A percentile compares a stretch with the other conserved stretches of the same genome.
Evolutionary conservation across 2,888 invertebrate genomes (phyloP).

Genomic region (Diachrysia chrysitis): DNA sequence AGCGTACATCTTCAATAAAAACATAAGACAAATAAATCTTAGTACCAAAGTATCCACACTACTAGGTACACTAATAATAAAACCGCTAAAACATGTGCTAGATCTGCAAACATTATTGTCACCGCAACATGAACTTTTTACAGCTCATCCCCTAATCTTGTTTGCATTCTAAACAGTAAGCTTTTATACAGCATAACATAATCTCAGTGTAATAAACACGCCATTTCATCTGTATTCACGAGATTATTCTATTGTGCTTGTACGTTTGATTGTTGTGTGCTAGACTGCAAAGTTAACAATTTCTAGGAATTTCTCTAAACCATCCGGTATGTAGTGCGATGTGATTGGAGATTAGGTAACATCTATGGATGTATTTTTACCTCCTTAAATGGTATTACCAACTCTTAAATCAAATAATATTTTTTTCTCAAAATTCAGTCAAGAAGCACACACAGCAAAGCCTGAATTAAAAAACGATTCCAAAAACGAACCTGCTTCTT

Average conservation of each 20-base stretch:
- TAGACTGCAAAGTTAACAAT: slow-evolving; percentile 14
- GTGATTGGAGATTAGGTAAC: slow-evolving; percentile 16
- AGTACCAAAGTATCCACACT: neutral
- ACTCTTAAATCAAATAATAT: no score
- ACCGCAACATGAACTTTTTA: slow-evolving; percentile 48
- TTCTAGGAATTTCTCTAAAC: slow-evolving; percentile 31
- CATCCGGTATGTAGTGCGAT: neutral
- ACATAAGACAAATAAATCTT: neutral
- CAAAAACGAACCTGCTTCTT: no score
- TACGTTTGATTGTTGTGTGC: slow-evolving; percentile 44
- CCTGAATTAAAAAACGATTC: no score
- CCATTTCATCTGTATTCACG: slow-evolving; percentile 33
- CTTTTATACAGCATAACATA: slow-evolving; percentile 46
- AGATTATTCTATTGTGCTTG: slow-evolving; percentile 51
- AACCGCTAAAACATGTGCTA: slow-evolving; percentile 18
- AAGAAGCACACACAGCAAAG: no score
- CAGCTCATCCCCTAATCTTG: slow-evolving; percentile 48
- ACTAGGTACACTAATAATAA: slow-evolving; percentile 11
- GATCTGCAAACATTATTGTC: slow-evolving; percentile 38
- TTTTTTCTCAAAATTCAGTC: no score
- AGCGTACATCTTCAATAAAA: neutral
- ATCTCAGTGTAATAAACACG: slow-evolving; percentile 49
- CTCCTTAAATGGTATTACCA: no score
- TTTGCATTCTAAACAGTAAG: slow-evolving; percentile 54
- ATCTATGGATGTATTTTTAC: neutral